phyloP scores from a whole-genome alignment of 1,140 invertebrate genomes.

The Saxidomus purpurata region DNA sequence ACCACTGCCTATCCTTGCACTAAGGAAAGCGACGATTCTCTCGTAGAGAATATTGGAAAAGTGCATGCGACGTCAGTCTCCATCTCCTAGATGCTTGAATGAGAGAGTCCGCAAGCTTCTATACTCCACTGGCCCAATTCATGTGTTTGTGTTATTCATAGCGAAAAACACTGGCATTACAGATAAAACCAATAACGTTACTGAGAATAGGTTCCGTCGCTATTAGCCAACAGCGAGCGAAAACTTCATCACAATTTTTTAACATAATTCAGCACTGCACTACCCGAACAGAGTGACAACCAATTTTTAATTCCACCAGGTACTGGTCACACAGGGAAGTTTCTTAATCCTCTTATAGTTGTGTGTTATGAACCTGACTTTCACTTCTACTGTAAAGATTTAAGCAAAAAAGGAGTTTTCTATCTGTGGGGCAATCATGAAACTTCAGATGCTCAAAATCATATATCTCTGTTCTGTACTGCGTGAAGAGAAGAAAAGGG shows the following conservation, averaged over 20 bases:
- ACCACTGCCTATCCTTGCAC: constrained; percentile 20
- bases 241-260: background rate
- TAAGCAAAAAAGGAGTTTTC: too few species aligned
- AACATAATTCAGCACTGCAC: background rate
- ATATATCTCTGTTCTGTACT: too few species aligned
- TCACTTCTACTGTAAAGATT: too few species aligned
- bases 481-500: too few species aligned
- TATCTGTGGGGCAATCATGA: too few species aligned
- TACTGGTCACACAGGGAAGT: too few species aligned
- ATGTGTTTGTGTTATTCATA: constrained; percentile 15
- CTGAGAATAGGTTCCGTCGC: background rate
- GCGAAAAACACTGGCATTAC: constrained; percentile 21
- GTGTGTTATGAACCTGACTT: too few species aligned
- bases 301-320: too few species aligned
- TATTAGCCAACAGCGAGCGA: background rate
- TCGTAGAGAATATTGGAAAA: constrained; percentile 45
- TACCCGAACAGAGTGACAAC: too few species aligned
- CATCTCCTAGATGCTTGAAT: background rate
- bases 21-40: background rate
- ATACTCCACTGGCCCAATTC: constrained; percentile 41
- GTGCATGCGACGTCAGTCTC: background rate
- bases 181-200: constrained; percentile 15
- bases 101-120: background rate
- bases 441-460: too few species aligned
- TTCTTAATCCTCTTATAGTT: too few species aligned